Base-by-base conservation (phyloP, 2,113 vertebrate genomes). In the Hyaena hyaena region DNA sequence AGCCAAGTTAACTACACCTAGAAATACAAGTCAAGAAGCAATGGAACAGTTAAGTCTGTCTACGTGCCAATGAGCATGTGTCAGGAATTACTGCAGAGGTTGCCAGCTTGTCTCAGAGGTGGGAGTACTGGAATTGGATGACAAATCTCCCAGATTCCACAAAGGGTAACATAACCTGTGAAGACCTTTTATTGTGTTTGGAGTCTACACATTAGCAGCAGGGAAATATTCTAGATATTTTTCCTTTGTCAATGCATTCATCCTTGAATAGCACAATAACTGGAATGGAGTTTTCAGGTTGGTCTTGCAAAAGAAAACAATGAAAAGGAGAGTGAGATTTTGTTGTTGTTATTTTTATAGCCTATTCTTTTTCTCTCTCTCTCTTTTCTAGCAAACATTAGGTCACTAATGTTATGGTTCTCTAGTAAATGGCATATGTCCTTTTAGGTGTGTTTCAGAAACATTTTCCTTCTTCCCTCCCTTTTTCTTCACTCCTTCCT, bases 201-300 rank as follows among this genome's bases (percentile, higher is more conserved):
- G 7, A 24, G 15, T 68, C 26, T 69, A 55, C 8, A 19, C 7
- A 35, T 71, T 88, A 69, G 69, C 50, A 90, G 21, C 71, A 58
- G n/a, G n/a, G 39, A 43, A 92, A 79, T 35, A 88, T 28, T 93
- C 63, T 81, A 65, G 48, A 90, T 35, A 53, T 31, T 94, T 87
- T 87, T 31, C 31, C 65, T 85, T 96, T 61, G 55, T 89, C 43
- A 1, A 0, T 26, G 35, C 48, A 39, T 65, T 90, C 58, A 84
- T 58, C 9, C 26, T 53, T 86, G 15, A 6, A 33, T 65, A 28
- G 6, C 9, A 76, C 12, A 91, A 79, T 16, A 79, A 53, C 17
- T 5, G 33, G 58, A 69, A 28, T 23, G 55, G 12, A 53, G n/a
- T 53, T 90, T 82, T 83, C 39, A 43, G 21, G 61, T 69, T 79